phyloP scores from a whole-genome alignment of 2,888 invertebrate genomes.

The Macroteleia sp. region DNA sequence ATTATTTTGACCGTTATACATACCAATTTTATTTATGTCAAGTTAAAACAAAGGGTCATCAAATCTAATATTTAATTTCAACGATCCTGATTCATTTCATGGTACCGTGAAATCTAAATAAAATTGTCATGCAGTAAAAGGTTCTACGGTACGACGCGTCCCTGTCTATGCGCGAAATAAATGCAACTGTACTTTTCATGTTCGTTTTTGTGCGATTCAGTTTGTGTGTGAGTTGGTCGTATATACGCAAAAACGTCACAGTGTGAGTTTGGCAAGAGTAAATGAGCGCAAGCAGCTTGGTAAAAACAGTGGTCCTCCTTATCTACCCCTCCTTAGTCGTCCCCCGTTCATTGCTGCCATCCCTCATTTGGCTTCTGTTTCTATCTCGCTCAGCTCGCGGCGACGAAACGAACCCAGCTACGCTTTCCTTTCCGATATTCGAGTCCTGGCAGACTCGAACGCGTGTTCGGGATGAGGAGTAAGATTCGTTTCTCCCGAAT shows the following conservation, averaged over 20 bases:
- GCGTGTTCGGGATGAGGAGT: slow-evolving; percentile 67
- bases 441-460: slow-evolving; percentile 33
- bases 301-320: slow-evolving; percentile 78
- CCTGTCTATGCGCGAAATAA: not conserved
- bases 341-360: slow-evolving; percentile 40
- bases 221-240: no score
- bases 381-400: slow-evolving; percentile 6
- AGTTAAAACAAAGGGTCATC: no score
- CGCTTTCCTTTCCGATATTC: slow-evolving; percentile 74
- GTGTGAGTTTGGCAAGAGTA: slow-evolving; percentile 74
- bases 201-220: no score
- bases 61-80: no score
- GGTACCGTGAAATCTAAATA: not conserved
- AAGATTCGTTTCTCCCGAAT: slow-evolving; percentile 70
- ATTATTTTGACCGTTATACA: no score
- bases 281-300: slow-evolving; percentile 76
- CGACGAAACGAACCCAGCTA: slow-evolving; percentile 11
- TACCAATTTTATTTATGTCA: no score
- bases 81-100: no score
- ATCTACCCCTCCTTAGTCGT: slow-evolving; percentile 68
- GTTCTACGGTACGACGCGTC: not conserved
- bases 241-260: slow-evolving; percentile 26
- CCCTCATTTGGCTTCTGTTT: slow-evolving; percentile 49
- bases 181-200: slow-evolving; percentile 6
- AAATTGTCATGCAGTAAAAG: not conserved